phyloP scores from a whole-genome alignment of 2,113 vertebrate species.

The Dissostichus mawsoni region DNA sequence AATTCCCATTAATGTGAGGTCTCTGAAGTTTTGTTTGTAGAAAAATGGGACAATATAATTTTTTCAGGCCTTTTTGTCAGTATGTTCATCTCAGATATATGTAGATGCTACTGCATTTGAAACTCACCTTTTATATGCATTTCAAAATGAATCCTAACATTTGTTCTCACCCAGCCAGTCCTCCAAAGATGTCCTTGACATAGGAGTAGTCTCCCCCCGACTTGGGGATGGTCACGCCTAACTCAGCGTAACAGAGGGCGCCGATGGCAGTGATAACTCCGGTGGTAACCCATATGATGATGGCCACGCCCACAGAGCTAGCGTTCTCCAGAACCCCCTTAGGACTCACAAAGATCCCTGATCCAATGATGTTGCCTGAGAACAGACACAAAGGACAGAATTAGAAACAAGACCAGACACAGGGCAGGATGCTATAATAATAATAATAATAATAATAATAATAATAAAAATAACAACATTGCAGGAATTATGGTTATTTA shows the following conservation, averaged over 20 bases:
- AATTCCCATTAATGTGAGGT: background rate
- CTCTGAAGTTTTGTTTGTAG: too few species aligned
- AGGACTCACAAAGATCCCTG: constrained; percentile 90
- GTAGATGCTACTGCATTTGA: background rate
- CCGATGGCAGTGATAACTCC: constrained; percentile 88
- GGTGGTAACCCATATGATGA: constrained; percentile 86
- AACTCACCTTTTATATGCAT: too few species aligned
- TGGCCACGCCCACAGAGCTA: constrained; percentile 85
- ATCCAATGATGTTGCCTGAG: constrained; percentile 89
- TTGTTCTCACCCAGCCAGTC: constrained; percentile 86
- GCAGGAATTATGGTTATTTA: too few species aligned
- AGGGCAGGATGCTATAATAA: background rate
- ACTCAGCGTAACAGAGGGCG: constrained; percentile 89
- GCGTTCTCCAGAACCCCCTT: constrained; percentile 89
- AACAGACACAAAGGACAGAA: background rate
- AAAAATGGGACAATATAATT: background rate
- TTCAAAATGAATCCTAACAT: too few species aligned
- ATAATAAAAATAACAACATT: background rate
- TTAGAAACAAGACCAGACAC: background rate
- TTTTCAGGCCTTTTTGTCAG: background rate
- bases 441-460: too few species aligned
- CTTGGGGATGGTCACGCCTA: constrained; percentile 90
- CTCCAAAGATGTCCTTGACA: constrained; percentile 89
- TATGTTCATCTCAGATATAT: background rate
- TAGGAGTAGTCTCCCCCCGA: constrained; percentile 91